Percentiles rank a stretch among this genome's conserved stretches.
Conservation (phyloP, 2,888 invertebrate species). For the Apamea crenata region DNA sequence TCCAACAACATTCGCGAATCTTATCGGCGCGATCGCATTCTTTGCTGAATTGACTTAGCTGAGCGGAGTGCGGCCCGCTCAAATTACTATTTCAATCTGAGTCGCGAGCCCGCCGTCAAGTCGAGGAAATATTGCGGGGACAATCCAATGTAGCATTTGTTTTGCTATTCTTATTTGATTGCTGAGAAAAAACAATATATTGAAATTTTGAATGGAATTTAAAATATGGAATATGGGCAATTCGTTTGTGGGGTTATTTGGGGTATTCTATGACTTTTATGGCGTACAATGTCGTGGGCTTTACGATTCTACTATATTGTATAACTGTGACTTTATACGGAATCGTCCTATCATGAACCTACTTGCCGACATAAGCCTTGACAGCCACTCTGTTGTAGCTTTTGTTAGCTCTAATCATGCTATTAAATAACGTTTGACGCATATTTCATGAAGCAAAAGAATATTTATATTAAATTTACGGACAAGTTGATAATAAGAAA, state of each 20-base stretch:
- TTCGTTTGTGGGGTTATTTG: background rate
- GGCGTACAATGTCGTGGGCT: background rate
- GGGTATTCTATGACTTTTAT: background rate
- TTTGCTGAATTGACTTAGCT: conserved; percentile 78
- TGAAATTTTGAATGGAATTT: background rate
- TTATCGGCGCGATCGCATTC: conserved; percentile 51
- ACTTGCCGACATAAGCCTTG: background rate
- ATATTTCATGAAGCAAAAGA: conserved; percentile 61
- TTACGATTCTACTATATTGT: background rate
- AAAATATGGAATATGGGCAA: background rate
- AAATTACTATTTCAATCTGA: conserved; percentile 86
- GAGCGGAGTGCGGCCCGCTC: conserved; percentile 79
- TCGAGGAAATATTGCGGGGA: conserved; percentile 53
- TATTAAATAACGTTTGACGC: conserved; percentile 45
- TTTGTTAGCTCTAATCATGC: conserved; percentile 25
- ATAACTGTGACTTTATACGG: background rate
- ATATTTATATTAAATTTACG: conserved; percentile 76
- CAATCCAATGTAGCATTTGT: conserved; percentile 46
- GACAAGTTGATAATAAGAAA: conserved; percentile 83
- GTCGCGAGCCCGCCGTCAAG: conserved; percentile 43
- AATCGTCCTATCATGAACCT: background rate
- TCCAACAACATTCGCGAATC: conserved; percentile 48
- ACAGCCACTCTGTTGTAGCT: conserved; percentile 7
- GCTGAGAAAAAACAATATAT: conserved; percentile 5
- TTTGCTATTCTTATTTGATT: conserved; percentile 43